phyloP scores from a whole-genome alignment of 2,113 vertebrate species.

The Callopanchax toddi region DNA sequence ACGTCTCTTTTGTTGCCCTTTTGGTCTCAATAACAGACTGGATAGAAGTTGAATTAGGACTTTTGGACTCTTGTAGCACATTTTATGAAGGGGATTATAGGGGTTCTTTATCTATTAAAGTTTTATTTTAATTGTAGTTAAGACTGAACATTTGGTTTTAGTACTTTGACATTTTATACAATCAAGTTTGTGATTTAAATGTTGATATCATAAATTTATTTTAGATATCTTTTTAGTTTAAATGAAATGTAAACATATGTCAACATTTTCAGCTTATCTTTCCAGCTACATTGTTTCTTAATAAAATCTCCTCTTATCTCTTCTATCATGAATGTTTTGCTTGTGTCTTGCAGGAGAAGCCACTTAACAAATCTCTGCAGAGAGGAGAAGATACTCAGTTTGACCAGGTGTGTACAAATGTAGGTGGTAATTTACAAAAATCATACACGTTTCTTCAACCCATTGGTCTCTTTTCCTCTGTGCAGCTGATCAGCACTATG shows the following conservation, averaged over 20 bases:
- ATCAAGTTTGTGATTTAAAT: too few species aligned
- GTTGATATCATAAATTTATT: not conserved
- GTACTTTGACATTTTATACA: not conserved
- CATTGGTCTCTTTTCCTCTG: not conserved
- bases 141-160: too few species aligned
- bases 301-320: not conserved
- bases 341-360: slow-evolving; percentile 87
- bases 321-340: slow-evolving; percentile 2
- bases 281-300: too few species aligned
- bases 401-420: slow-evolving; percentile 88
- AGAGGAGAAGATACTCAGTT: slow-evolving; percentile 98
- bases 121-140: too few species aligned
- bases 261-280: not conserved
- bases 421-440: too few species aligned
- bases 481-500: slow-evolving; percentile 95
- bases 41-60: too few species aligned
- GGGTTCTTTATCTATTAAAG: too few species aligned
- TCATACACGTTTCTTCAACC: not conserved
- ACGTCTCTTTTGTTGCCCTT: too few species aligned
- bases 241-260: not conserved
- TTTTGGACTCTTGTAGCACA: too few species aligned
- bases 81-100: too few species aligned
- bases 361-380: slow-evolving; percentile 96
- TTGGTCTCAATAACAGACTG: too few species aligned
- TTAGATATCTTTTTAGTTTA: not conserved